Conservation (phyloP, 2,888 invertebrate genomes). For the Calameuta filiformis region DNA sequence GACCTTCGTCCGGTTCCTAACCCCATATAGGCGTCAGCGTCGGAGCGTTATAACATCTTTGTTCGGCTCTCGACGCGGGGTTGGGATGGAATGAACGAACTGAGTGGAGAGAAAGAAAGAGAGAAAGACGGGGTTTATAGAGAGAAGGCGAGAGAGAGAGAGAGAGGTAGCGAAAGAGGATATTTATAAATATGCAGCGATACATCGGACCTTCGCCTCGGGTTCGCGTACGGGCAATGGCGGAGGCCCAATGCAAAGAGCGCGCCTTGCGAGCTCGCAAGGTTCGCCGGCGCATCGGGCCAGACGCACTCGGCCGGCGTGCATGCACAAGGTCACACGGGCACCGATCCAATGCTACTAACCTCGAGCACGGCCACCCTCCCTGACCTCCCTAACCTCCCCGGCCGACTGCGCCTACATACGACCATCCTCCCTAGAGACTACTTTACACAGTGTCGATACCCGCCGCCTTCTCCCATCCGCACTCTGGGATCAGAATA, state of each 20-base stretch:
- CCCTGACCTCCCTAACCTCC: slow-evolving; percentile 16
- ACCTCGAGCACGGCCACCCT: slow-evolving; percentile 38
- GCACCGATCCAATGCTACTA: slow-evolving; percentile 61
- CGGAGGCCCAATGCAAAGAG: slow-evolving; percentile 27
- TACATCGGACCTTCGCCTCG: slow-evolving; percentile 47
- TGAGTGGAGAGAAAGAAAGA: not conserved
- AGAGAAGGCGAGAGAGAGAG: slow-evolving; percentile 20
- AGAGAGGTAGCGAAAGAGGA: slow-evolving; percentile 26
- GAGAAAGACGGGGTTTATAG: not conserved
- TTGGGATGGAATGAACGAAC: not conserved
- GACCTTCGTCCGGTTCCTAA: slow-evolving; percentile 4
- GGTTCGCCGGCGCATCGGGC: slow-evolving; percentile 40
- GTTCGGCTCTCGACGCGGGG: not conserved
- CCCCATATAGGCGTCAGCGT: slow-evolving; percentile 6
- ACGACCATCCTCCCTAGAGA: not conserved
- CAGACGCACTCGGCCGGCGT: slow-evolving; percentile 43
- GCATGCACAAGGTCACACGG: slow-evolving; percentile 63
- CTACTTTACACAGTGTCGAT: not conserved
- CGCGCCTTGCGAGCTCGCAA: not conserved
- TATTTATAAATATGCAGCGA: slow-evolving; percentile 60
- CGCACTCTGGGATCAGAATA: not conserved
- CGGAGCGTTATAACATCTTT: slow-evolving; percentile 7
- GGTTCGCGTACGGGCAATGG: slow-evolving; percentile 36
- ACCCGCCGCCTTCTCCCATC: not conserved
- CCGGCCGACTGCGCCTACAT: slow-evolving; percentile 9